Conservation (phyloP, 2,888 invertebrate genomes). For the Lasius fuliginosus region DNA sequence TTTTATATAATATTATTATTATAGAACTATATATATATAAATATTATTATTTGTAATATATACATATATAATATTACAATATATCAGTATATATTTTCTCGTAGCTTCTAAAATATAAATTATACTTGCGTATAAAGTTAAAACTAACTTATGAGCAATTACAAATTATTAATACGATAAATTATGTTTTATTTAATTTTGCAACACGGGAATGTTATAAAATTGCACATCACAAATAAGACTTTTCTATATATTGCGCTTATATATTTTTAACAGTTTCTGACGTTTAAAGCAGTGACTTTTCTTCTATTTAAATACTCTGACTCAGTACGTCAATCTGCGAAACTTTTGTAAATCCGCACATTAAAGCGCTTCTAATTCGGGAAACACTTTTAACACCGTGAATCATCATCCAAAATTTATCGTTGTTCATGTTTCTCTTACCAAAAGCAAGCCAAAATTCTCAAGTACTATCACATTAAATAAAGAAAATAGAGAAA, state of each 20-base stretch:
- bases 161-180: background rate
- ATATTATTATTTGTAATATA: background rate
- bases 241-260: background rate
- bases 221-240: background rate
- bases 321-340: conserved; percentile 66
- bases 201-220: background rate
- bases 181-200: background rate
- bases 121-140: background rate
- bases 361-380: conserved; percentile 71
- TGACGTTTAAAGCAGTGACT: background rate
- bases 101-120: background rate
- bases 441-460: conserved; percentile 13
- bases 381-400: conserved; percentile 60
- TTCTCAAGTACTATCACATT: background rate
- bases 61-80: background rate
- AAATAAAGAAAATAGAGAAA: background rate
- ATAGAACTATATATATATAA: background rate
- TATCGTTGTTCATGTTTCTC: background rate
- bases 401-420: conserved; percentile 62
- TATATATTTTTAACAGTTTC: conserved; percentile 3
- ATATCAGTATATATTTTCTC: background rate
- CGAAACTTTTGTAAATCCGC: conserved; percentile 68
- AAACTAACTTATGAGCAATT: background rate
- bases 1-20: background rate
- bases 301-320: conserved; percentile 69